These are phyloP conservation scores for Catostomus latipinnis DNA, from an alignment of 2,797 vertebrate species.

Conservation along the genomic window DNA sequence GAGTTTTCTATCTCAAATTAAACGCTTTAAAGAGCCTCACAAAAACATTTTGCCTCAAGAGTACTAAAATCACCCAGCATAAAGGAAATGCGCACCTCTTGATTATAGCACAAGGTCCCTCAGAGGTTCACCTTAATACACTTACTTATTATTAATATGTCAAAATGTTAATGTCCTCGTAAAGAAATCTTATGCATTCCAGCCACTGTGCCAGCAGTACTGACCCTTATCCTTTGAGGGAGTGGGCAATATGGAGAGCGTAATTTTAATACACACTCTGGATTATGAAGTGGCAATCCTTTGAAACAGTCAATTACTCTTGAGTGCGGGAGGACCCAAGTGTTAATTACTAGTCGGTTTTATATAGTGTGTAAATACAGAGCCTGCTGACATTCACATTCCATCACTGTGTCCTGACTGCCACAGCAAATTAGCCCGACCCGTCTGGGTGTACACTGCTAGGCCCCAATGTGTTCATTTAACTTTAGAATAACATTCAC, in stretches of 20 bases:
- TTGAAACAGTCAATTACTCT: slow-evolving; percentile 99
- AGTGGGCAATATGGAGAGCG: slow-evolving; percentile 87
- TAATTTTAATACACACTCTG: slow-evolving; percentile 92
- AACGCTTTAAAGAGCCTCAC: slow-evolving; percentile 45
- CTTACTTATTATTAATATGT: slow-evolving; percentile 93
- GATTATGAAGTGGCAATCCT: slow-evolving; percentile 94
- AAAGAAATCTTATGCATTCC: slow-evolving; percentile 93
- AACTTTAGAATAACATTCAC: slow-evolving; percentile 67
- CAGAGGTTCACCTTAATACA: slow-evolving; percentile 75
- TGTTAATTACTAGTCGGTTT: slow-evolving; percentile 99
- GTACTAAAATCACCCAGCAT: slow-evolving; percentile 59
- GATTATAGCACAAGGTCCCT: slow-evolving; percentile 69
- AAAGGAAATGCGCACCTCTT: slow-evolving; percentile 68
- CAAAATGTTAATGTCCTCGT: slow-evolving; percentile 94
- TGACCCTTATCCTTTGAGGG: slow-evolving; percentile 92
- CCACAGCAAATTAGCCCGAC: slow-evolving; percentile 84
- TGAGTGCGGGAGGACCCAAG: slow-evolving; percentile 92
- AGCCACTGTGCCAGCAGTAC: slow-evolving; percentile 89
- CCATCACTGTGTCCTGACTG: slow-evolving; percentile 91
- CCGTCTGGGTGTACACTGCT: slow-evolving; percentile 52
- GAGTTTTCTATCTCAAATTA: slow-evolving; percentile 38
- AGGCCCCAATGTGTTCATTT: slow-evolving; percentile 58
- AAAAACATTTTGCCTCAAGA: slow-evolving; percentile 48
- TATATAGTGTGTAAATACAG: slow-evolving; percentile 99
- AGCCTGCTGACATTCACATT: slow-evolving; percentile 99